phyloP scores from a whole-genome alignment of 1,140 invertebrate species.

The Sycophaga agraensis region DNA sequence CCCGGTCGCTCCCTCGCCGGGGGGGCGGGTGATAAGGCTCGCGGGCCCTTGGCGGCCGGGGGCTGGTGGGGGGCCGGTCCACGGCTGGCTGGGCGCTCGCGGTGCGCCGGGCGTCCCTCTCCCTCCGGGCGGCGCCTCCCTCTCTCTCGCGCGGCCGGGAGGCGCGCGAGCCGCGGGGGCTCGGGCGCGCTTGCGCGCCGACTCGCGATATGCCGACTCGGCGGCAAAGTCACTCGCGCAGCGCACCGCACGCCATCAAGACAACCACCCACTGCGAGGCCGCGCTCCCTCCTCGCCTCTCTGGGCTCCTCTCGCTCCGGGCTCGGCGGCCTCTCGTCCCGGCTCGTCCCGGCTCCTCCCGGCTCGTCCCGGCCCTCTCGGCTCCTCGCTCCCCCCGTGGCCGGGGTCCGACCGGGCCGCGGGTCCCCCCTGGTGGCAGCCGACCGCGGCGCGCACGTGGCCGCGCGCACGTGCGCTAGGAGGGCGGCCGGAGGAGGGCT shows the following conservation, averaged over 20 bases:
- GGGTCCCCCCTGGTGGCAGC: background rate
- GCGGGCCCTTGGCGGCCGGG: background rate
- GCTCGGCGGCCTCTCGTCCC: too few species aligned
- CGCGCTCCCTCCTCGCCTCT: constrained; percentile 16
- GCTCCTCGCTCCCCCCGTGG: constrained; percentile 7
- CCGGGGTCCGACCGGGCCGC: background rate
- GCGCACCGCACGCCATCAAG: constrained; percentile 56
- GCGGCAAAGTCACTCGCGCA: constrained; percentile 57
- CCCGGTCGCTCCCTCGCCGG: background rate
- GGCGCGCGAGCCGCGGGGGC: background rate
- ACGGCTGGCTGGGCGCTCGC: too few species aligned
- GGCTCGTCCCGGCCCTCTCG: background rate
- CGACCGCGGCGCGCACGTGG: background rate
- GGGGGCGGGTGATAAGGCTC: background rate
- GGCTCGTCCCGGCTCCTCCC: too few species aligned
- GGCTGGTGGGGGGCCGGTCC: too few species aligned
- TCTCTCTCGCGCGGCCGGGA: background rate
- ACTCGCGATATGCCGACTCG: constrained; percentile 47
- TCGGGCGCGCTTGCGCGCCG: constrained; percentile 50
- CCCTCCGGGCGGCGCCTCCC: background rate
- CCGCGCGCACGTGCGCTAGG: too few species aligned
- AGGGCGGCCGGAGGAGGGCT: too few species aligned
- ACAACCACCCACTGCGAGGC: constrained; percentile 40
- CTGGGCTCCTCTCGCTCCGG: constrained; percentile 31
- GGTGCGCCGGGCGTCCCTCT: background rate